Percentiles rank a stretch among this genome's conserved stretches.
These are phyloP conservation scores for Polyergus mexicanus DNA, from an alignment of 1,140 invertebrate species.

Conservation along the genomic window DNA sequence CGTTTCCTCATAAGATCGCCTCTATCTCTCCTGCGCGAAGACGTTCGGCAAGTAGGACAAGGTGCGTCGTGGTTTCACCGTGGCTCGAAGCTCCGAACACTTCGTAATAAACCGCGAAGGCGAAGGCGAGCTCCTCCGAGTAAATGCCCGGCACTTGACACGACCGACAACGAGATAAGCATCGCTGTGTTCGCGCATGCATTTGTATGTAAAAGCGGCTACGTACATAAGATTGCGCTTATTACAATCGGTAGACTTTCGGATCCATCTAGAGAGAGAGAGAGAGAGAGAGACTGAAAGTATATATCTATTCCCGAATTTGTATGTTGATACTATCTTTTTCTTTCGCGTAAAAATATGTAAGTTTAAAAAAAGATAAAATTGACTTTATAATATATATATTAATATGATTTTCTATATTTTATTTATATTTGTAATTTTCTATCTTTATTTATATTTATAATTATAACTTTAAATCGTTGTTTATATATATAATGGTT, in stretches of 20 bases:
- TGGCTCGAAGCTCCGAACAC: constrained; percentile 36
- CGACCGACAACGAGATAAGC: constrained; percentile 34
- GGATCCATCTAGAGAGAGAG: not conserved
- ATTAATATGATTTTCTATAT: no score
- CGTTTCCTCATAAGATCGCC: constrained; percentile 14
- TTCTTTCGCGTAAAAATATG: not conserved
- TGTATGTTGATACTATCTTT: not conserved
- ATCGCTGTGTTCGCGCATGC: constrained; percentile 25
- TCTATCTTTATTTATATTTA: no score
- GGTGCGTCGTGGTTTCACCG: constrained; percentile 65
- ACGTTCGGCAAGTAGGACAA: constrained; percentile 70
- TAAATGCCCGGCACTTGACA: constrained; percentile 69
- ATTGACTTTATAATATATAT: not conserved
- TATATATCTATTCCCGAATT: no score
- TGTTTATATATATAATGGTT: not conserved
- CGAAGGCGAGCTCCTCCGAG: constrained; percentile 56
- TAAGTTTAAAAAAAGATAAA: not conserved
- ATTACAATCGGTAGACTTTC: not conserved
- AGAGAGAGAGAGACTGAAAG: not conserved
- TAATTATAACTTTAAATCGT: not conserved
- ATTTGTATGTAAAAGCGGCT: constrained; percentile 6
- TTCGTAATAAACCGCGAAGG: constrained; percentile 69
- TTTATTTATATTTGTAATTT: no score
- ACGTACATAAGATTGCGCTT: not conserved
- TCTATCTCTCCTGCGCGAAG: not conserved